Base-by-base conservation (phyloP, 2,797 vertebrate genomes). In the Crenichthys baileyi region DNA sequence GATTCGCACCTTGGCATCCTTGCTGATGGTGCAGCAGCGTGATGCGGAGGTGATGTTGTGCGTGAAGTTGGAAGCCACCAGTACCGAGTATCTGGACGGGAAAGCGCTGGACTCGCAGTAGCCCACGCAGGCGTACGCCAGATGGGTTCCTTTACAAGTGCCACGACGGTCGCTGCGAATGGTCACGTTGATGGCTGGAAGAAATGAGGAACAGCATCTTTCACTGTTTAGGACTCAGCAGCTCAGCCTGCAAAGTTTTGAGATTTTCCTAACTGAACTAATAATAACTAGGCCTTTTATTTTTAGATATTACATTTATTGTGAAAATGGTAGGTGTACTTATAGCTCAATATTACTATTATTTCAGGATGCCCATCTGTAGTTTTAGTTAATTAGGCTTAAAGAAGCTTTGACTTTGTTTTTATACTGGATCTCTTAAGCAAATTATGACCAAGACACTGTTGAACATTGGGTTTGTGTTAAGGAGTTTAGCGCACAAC, bases 91-190 rank as follows among this genome's bases (percentile, higher is more conserved):
- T 44, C 96, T 94, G 41, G 97, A 98, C 0, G 97, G 97, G 83
- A 98, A 98, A 70, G 97, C 97, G 0, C 96, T 97, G 80, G 97
- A 98, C 87, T 98, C 97, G 0, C 97, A 98, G 94, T 97, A 95
- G 53, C 97, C 97, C 71, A 98, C 97, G 9, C 97, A 98, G 68
- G 97, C 97, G 46, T 96, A 92, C n/a, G 96, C 95, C 76, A 95
- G 81, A 1, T 96, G 95, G 72, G 94, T 94, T 56, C 97, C 96
- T 77, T 92, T 95, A 79, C 97, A 98, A 0, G 95, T 97, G 22
- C 96, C 95, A 0, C 91, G 94, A 0, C 83, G 94, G 89, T 97
- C 97, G 31, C 96, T 97, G 73, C 95, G 96, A 81, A 98, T 95
- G 9, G 96, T 97, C 78, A 97, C 94, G 1, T 97, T 97, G 89